Conservation (phyloP, 2,888 invertebrate genomes). For the Caenorhabditis imperialis region DNA sequence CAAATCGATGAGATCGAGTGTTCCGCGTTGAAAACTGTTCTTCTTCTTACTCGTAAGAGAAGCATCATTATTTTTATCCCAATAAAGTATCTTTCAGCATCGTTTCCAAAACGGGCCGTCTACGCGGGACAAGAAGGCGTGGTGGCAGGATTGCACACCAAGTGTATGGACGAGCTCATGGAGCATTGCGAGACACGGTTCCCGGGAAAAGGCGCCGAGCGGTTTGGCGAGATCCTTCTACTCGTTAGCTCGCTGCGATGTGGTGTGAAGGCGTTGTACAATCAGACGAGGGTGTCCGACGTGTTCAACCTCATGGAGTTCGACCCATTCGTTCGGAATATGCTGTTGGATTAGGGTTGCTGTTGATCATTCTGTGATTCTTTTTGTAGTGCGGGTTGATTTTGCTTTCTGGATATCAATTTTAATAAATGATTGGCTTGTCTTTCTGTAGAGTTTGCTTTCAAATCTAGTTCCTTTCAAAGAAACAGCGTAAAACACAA, state of each 20-base stretch:
- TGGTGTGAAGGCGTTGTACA: slow-evolving; percentile 40
- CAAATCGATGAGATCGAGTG: slow-evolving; percentile 53
- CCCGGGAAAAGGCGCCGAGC: slow-evolving; percentile 31
- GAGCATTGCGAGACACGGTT: slow-evolving; percentile 23
- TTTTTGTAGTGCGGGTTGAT: too few species aligned
- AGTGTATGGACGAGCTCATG: slow-evolving; percentile 32
- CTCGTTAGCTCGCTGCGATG: slow-evolving; percentile 46
- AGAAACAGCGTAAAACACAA: too few species aligned
- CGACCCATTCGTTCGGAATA: slow-evolving; percentile 52
- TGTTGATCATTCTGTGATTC: too few species aligned
- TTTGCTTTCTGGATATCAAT: too few species aligned
- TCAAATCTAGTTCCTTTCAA: too few species aligned
- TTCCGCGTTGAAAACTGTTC: slow-evolving; percentile 51
- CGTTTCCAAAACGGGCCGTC: slow-evolving; percentile 1
- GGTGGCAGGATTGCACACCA: slow-evolving; percentile 8
- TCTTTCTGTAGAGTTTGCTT: too few species aligned
- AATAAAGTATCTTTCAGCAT: not conserved
- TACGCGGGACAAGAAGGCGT: slow-evolving; percentile 11
- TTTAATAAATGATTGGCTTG: too few species aligned
- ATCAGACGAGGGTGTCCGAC: slow-evolving; percentile 46
- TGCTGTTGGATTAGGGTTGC: slow-evolving; percentile 16
- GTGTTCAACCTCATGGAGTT: slow-evolving; percentile 57
- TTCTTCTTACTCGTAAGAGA: slow-evolving; percentile 52
- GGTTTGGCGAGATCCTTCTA: slow-evolving; percentile 47
- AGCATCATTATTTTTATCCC: too few species aligned